Conservation (phyloP, 1,140 invertebrate species). For the Diuraphis noxia region DNA sequence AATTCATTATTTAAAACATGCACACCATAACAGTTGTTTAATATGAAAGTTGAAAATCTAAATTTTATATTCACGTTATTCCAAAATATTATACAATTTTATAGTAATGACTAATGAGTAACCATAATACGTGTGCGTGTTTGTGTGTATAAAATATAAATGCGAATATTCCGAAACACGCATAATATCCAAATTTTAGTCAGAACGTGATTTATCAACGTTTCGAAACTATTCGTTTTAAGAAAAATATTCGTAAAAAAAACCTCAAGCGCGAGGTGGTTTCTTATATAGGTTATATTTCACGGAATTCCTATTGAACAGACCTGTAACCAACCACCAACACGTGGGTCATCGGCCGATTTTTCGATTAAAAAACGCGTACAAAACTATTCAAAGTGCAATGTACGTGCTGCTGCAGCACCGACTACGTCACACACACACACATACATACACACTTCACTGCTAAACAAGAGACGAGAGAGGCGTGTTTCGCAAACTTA, state of each 20-base stretch:
- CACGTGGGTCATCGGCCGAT: constrained; percentile 17
- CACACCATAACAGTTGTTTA: not conserved
- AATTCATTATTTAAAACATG: constrained; percentile 1
- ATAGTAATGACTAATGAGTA: not conserved
- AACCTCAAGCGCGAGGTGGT: not conserved
- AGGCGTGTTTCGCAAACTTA: not conserved
- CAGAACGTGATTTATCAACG: not conserved
- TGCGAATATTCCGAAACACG: not conserved
- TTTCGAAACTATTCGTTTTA: not conserved
- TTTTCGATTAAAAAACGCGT: constrained; percentile 29
- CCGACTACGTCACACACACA: not conserved
- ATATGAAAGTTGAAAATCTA: not conserved
- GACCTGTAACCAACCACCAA: not conserved
- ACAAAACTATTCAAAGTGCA: constrained; percentile 27
- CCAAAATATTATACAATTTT: not conserved
- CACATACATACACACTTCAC: not conserved
- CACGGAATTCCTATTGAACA: not conserved
- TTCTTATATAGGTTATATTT: not conserved
- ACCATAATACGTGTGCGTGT: not conserved
- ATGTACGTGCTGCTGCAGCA: not conserved
- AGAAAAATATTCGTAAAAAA: constrained; percentile 14
- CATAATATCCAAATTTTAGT: not conserved
- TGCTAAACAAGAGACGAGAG: not conserved
- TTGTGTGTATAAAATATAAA: not conserved
- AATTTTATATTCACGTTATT: not conserved